These are phyloP conservation scores for Pristiophorus japonicus DNA, from an alignment of 2,113 vertebrate species.

Conservation along the genomic window DNA sequence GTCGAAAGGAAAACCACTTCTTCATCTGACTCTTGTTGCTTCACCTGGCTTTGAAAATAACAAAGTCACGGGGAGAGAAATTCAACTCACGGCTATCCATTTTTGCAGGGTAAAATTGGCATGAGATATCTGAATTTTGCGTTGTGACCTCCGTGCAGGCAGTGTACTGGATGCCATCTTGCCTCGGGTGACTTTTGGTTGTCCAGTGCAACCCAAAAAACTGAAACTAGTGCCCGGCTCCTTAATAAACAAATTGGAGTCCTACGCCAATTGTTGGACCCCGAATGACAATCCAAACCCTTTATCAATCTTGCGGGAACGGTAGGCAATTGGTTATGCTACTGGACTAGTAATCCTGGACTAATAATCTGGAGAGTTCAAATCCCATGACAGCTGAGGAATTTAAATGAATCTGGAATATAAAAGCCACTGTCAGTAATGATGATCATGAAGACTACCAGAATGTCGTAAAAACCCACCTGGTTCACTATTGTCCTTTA, in stretches of 20 bases:
- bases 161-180: background rate
- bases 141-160: background rate
- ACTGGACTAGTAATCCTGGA: too few relatives aligned
- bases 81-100: background rate
- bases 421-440: too few relatives aligned
- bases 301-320: background rate
- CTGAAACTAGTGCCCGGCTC: background rate
- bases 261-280: background rate
- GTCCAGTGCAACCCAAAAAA: background rate
- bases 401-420: too few relatives aligned
- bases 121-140: background rate
- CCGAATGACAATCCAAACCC: background rate
- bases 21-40: background rate
- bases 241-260: background rate
- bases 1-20: background rate
- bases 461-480: too few relatives aligned
- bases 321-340: too few relatives aligned
- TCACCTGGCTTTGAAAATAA: background rate
- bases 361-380: too few relatives aligned
- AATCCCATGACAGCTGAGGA: too few relatives aligned
- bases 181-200: background rate
- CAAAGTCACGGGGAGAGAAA: background rate
- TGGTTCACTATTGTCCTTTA: too few relatives aligned
- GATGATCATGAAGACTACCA: too few relatives aligned
- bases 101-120: background rate